These are phyloP conservation scores for Tetanocera ferruginea DNA, from an alignment of 2,888 invertebrate genomes.

Conservation along the genomic window DNA sequence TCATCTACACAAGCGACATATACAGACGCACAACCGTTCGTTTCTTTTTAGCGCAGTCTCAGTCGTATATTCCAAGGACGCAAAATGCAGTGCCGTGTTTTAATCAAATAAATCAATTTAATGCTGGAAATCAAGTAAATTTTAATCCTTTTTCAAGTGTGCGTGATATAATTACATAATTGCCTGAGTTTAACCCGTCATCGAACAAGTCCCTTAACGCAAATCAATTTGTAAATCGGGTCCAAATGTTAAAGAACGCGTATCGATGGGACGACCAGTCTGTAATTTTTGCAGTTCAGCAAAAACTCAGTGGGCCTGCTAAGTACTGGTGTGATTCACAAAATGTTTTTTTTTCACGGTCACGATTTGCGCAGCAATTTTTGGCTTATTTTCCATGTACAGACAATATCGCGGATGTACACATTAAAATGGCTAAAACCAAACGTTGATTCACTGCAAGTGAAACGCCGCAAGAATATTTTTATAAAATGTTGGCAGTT, in stretches of 20 bases:
- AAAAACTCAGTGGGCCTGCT: constrained; percentile 39
- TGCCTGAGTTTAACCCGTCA: constrained; percentile 39
- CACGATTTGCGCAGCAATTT: constrained; percentile 8
- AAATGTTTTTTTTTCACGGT: constrained; percentile 31
- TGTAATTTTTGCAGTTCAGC: constrained; percentile 39
- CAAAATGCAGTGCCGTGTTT: not conserved
- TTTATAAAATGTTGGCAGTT: constrained; percentile 38
- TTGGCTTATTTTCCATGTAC: constrained; percentile 32
- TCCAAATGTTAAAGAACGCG: constrained; percentile 33
- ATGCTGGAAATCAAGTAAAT: too few relatives aligned
- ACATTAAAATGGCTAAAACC: constrained; percentile 40
- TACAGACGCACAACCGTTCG: too few relatives aligned
- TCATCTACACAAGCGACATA: too few relatives aligned
- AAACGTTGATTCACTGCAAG: constrained; percentile 16
- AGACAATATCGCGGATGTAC: constrained; percentile 37
- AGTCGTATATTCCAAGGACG: not conserved
- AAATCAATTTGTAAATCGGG: constrained; percentile 32
- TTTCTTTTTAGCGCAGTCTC: not conserved
- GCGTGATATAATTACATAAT: constrained; percentile 17
- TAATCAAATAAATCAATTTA: constrained; percentile 4
- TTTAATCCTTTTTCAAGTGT: constrained; percentile 22
- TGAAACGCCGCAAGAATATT: constrained; percentile 23
- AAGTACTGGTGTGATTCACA: constrained; percentile 40
- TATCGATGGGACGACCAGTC: constrained; percentile 41
- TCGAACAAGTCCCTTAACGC: constrained; percentile 34